A percentile compares a stretch with the other conserved stretches of the same genome.
These are phyloP conservation scores for Chrysopilus asiliformis DNA, from an alignment of 2,888 invertebrate species.

Conservation along the genomic window DNA sequence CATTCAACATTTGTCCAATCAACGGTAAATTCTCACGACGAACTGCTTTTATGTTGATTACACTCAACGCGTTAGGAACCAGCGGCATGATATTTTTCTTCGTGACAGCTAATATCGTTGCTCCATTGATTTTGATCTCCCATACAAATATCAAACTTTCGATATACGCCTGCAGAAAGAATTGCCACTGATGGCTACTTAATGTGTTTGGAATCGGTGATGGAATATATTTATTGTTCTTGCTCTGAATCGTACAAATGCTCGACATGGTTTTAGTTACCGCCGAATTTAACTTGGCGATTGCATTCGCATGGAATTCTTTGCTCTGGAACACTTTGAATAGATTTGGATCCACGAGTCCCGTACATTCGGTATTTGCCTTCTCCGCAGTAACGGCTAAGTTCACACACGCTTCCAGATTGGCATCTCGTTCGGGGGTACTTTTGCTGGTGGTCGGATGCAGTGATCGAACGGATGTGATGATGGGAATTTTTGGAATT, in stretches of 20 bases:
- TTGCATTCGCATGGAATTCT: slow-evolving; percentile 3
- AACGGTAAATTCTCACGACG: slow-evolving; percentile 19
- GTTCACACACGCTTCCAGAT: not conserved
- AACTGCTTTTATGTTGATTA: slow-evolving; percentile 27
- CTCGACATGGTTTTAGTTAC: slow-evolving; percentile 14
- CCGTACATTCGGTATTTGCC: not conserved
- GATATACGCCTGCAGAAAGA: slow-evolving; percentile 28
- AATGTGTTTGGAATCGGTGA: slow-evolving; percentile 18
- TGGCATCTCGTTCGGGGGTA: not conserved
- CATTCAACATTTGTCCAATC: slow-evolving; percentile 26
- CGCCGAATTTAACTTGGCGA: slow-evolving; percentile 10
- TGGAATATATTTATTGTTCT: slow-evolving; percentile 29
- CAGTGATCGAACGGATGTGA: slow-evolving; percentile 10
- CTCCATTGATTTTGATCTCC: slow-evolving; percentile 22
- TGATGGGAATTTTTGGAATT: slow-evolving; percentile 4
- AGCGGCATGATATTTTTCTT: slow-evolving; percentile 28
- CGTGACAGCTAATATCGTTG: slow-evolving; percentile 27
- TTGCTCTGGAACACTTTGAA: too few relatives aligned
- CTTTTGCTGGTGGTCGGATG: not conserved
- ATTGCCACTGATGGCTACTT: slow-evolving; percentile 11
- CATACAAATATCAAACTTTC: slow-evolving; percentile 27
- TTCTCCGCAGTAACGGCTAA: not conserved
- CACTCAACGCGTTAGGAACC: slow-evolving; percentile 25
- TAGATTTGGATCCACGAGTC: too few relatives aligned
- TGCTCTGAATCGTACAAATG: slow-evolving; percentile 23